These are phyloP conservation scores for Leptoteleia sp. DNA, from an alignment of 1,140 invertebrate species.

Conservation along the genomic window DNA sequence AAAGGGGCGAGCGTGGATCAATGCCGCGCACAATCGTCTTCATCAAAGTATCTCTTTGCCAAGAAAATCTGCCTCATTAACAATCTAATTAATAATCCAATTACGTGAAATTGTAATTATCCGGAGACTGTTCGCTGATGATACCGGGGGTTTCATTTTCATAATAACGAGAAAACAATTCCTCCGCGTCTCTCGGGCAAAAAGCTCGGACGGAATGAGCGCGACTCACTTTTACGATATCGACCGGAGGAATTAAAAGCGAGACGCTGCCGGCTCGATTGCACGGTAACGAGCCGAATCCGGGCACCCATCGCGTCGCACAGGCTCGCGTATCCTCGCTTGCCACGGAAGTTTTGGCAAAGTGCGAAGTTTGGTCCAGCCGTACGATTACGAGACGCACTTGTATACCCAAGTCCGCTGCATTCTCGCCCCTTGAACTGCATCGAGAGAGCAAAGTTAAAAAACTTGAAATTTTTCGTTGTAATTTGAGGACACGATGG, in stretches of 20 bases:
- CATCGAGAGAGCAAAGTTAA: no score
- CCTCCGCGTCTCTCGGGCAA: conserved; percentile 34
- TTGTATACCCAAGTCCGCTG: no score
- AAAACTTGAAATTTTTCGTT: no score
- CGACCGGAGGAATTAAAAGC: conserved; percentile 76
- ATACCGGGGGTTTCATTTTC: conserved; percentile 72
- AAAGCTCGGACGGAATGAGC: conserved; percentile 10
- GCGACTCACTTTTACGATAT: conserved; percentile 65
- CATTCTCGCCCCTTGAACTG: no score
- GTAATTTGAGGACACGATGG: no score
- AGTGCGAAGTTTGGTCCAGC: no score
- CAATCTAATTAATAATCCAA: conserved; percentile 82
- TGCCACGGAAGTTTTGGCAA: no score
- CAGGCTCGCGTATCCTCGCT: no score
- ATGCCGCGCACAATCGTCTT: conserved; percentile 65
- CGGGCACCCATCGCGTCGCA: conserved; percentile 28
- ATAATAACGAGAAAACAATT: conserved; percentile 79
- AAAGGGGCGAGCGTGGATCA: conserved; percentile 60
- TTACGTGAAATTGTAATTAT: conserved; percentile 76
- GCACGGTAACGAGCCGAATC: neutral
- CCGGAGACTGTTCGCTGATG: conserved; percentile 61
- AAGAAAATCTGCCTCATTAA: conserved; percentile 80
- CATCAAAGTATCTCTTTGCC: conserved; percentile 64
- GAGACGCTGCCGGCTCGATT: neutral
- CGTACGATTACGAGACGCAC: no score